phyloP scores from a whole-genome alignment of 2,888 invertebrate species.

The Acrobasis suavella region DNA sequence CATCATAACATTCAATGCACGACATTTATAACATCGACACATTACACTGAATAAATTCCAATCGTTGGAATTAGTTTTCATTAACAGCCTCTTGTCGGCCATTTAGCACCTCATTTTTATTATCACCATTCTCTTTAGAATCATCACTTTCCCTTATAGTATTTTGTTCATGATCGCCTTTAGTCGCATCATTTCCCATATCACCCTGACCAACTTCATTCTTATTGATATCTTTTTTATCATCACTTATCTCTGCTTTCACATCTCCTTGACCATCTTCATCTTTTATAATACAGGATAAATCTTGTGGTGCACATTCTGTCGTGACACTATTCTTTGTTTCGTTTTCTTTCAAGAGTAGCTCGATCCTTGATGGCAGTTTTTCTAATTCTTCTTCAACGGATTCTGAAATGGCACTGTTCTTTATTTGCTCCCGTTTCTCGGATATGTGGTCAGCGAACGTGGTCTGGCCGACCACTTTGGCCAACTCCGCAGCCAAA shows the following conservation, averaged over 20 bases:
- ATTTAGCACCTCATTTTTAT: background rate
- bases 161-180: background rate
- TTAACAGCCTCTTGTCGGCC: slow-evolving; percentile 3
- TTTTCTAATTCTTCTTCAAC: slow-evolving; percentile 41
- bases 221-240: background rate
- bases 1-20: no score
- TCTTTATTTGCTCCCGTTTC: slow-evolving; percentile 40
- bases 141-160: background rate
- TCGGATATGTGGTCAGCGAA: slow-evolving; percentile 60
- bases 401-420: slow-evolving; percentile 27
- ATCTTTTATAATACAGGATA: slow-evolving; percentile 22
- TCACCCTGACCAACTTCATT: slow-evolving; percentile 1
- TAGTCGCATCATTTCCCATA: background rate
- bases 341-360: slow-evolving; percentile 39
- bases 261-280: slow-evolving; percentile 26
- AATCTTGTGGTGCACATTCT: background rate
- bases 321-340: slow-evolving; percentile 5
- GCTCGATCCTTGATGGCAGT: slow-evolving; percentile 51
- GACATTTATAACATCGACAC: background rate
- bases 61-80: background rate
- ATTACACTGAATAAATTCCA: background rate
- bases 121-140: background rate
- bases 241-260: background rate
- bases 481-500: slow-evolving; percentile 84
- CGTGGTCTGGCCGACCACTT: slow-evolving; percentile 64